phyloP scores from a whole-genome alignment of 2,797 vertebrate species.

The Pangasius krempfi region DNA sequence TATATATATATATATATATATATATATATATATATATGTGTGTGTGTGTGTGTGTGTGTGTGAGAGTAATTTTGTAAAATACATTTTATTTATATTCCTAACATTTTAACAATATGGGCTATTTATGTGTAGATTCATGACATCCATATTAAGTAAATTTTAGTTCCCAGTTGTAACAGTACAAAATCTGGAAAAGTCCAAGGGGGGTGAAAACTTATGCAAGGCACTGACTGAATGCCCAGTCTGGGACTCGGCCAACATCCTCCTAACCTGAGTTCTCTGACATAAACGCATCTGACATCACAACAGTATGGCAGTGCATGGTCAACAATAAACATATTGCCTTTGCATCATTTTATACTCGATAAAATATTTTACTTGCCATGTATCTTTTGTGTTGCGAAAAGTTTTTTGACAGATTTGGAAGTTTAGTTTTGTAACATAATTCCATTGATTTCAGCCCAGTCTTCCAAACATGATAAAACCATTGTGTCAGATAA shows the following conservation, averaged over 20 bases:
- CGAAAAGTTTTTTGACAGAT: not conserved
- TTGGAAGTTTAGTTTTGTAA: not conserved
- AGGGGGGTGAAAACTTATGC: not conserved
- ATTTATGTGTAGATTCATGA: not conserved
- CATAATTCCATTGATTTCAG: not conserved
- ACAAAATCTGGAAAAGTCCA: not conserved
- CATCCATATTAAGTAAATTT: not conserved
- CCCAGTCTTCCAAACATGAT: not conserved
- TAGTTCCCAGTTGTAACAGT: not conserved
- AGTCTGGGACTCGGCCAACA: too few relatives aligned
- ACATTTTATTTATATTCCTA: too few relatives aligned
- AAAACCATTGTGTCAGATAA: not conserved
- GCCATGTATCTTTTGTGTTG: not conserved
- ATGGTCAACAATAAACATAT: not conserved
- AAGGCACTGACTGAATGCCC: not conserved
- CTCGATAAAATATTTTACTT: not conserved
- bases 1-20: too few relatives aligned
- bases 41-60: too few relatives aligned
- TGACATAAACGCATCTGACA: not conserved
- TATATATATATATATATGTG: too few relatives aligned
- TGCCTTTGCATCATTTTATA: not conserved
- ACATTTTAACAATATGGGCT: too few relatives aligned
- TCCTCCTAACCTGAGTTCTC: not conserved
- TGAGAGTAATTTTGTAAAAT: too few relatives aligned
- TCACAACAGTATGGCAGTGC: not conserved